Conservation (phyloP, 2,888 invertebrate genomes). For the Eilema depressum region DNA sequence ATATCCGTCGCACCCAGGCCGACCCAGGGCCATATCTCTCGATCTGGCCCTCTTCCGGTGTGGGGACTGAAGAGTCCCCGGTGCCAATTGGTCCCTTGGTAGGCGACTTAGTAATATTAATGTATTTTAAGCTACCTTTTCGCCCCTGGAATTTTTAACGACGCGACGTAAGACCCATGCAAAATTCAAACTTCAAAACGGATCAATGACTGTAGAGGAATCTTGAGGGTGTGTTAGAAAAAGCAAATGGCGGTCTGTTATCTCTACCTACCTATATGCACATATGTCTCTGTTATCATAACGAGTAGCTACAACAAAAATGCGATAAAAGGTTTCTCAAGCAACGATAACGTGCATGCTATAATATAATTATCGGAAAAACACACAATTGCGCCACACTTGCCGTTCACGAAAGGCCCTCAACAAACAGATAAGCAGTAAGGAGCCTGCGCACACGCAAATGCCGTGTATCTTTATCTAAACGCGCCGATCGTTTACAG, state of each 20-base stretch:
- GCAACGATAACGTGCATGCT: conserved; percentile 25
- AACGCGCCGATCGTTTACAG: conserved; percentile 67
- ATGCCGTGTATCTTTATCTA: conserved; percentile 71
- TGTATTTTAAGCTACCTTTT: too few relatives aligned
- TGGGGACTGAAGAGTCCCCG: too few relatives aligned
- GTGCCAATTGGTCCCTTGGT: too few relatives aligned
- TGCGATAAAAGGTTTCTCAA: conserved; percentile 6
- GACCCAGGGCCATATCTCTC: too few relatives aligned
- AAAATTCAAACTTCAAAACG: background rate
- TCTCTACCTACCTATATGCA: background rate
- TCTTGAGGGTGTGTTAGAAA: too few relatives aligned
- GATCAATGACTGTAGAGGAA: background rate
- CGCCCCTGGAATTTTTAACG: too few relatives aligned
- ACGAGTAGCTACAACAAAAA: conserved; percentile 13
- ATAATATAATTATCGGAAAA: conserved; percentile 43
- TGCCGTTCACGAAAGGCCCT: conserved; percentile 47
- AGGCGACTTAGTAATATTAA: too few relatives aligned
- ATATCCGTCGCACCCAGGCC: too few relatives aligned
- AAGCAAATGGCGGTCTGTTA: too few relatives aligned
- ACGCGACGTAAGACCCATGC: too few relatives aligned
- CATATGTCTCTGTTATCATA: background rate
- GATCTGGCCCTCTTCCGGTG: too few relatives aligned
- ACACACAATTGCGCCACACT: conserved; percentile 38
- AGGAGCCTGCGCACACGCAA: conserved; percentile 62
- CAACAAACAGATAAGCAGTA: conserved; percentile 52